Conservation (phyloP, 2,797 vertebrate species). For the Danio jaintianensis region DNA sequence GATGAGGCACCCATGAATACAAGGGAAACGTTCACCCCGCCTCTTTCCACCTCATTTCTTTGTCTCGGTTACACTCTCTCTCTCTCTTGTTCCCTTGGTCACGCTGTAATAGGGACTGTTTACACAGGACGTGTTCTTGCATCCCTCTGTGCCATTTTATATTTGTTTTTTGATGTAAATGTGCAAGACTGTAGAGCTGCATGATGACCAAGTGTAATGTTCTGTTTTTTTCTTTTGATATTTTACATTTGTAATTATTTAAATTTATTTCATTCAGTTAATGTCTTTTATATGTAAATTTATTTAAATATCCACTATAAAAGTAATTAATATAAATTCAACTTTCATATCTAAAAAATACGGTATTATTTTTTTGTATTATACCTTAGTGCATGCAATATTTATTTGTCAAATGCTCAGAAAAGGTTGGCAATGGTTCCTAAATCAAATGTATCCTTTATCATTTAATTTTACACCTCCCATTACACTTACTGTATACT, state of each 20-base stretch:
- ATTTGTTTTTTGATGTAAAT: neutral
- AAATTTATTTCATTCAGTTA: neutral
- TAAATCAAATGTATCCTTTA: neutral
- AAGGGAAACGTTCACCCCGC: constrained; percentile 28
- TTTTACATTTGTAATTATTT: neutral
- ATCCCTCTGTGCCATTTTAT: constrained; percentile 2
- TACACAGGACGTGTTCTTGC: constrained; percentile 16
- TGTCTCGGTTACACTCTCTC: neutral
- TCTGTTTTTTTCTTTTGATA: neutral
- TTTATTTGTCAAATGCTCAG: neutral
- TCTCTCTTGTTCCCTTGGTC: constrained; percentile 22
- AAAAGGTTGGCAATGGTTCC: neutral
- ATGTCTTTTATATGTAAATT: neutral
- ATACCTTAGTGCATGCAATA: neutral
- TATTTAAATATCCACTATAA: neutral
- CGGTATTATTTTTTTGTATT: too few species aligned
- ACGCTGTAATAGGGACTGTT: neutral
- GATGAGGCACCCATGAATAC: constrained; percentile 48
- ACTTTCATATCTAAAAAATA: neutral
- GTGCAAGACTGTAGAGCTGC: neutral
- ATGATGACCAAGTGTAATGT: neutral
- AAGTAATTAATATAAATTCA: neutral
- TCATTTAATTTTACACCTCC: neutral
- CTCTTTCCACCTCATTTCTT: constrained; percentile 41
- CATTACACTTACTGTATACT: neutral